phyloP scores from a whole-genome alignment of 1,140 invertebrate species.

The Atta colombica region DNA sequence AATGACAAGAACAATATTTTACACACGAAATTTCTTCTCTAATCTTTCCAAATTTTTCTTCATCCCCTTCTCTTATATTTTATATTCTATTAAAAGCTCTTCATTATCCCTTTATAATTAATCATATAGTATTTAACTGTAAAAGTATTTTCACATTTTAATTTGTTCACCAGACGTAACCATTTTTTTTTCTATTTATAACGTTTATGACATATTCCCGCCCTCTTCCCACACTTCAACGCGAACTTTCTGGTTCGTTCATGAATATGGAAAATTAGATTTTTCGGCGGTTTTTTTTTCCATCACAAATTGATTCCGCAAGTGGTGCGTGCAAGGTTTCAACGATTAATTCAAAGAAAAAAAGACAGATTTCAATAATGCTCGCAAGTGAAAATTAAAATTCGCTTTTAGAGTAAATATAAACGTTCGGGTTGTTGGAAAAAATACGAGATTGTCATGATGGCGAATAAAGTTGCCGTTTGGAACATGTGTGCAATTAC shows the following conservation, averaged over 20 bases:
- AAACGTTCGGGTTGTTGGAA: not conserved
- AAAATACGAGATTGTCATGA: not conserved
- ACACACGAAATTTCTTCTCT: not conserved
- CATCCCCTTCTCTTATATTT: not conserved
- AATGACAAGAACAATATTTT: conserved; percentile 25
- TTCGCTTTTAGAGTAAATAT: conserved; percentile 36
- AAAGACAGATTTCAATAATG: conserved; percentile 56
- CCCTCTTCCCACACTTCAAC: not conserved
- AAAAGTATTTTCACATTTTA: conserved; percentile 69
- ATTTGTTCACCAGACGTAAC: conserved; percentile 25
- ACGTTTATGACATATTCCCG: not conserved
- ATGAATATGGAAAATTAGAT: conserved; percentile 80
- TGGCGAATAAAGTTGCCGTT: not conserved
- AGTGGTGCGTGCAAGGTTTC: conserved; percentile 59
- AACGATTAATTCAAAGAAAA: conserved; percentile 59
- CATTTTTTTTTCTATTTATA: conserved; percentile 25
- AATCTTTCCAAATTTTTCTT: not conserved
- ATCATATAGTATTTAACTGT: not conserved
- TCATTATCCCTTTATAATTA: not conserved
- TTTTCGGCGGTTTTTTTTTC: conserved; percentile 57
- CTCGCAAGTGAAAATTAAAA: conserved; percentile 66
- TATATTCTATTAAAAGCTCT: not conserved
- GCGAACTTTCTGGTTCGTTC: conserved; percentile 56
- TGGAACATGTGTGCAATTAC: not conserved
- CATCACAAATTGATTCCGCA: conserved; percentile 73